Conservation (phyloP, 1,140 invertebrate species). For the Platyscapa corneri region DNA sequence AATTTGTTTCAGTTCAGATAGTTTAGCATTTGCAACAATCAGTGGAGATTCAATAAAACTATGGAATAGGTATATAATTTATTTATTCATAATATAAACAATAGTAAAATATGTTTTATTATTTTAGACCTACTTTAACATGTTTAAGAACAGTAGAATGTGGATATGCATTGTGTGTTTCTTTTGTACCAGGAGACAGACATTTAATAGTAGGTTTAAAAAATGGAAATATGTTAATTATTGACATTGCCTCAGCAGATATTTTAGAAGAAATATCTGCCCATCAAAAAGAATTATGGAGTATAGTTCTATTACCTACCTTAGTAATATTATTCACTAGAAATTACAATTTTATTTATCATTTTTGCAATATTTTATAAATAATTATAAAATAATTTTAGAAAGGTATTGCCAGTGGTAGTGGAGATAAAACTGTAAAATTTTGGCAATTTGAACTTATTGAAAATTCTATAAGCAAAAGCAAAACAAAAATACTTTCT, state of each 20-base stretch:
- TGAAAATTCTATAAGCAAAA: slow-evolving; percentile 77
- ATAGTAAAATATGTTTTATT: slow-evolving; percentile 35
- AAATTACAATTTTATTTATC: slow-evolving; percentile 23
- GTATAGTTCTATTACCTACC: slow-evolving; percentile 84
- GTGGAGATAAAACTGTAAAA: slow-evolving; percentile 92
- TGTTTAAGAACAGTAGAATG: slow-evolving; percentile 88
- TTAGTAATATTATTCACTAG: slow-evolving; percentile 73
- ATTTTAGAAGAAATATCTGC: slow-evolving; percentile 86
- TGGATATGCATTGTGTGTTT: slow-evolving; percentile 82
- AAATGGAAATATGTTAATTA: slow-evolving; percentile 88
- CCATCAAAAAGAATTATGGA: slow-evolving; percentile 87
- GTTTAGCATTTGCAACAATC: slow-evolving; percentile 87
- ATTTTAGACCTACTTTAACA: slow-evolving; percentile 80
- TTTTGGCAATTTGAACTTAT: slow-evolving; percentile 96
- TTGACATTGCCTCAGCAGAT: slow-evolving; percentile 88
- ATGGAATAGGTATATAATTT: slow-evolving; percentile 86
- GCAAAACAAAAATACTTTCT: slow-evolving; percentile 83
- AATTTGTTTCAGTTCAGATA: slow-evolving; percentile 93
- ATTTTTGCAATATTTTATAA: neutral
- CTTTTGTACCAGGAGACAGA: slow-evolving; percentile 93
- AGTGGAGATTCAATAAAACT: slow-evolving; percentile 92
- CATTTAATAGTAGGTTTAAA: slow-evolving; percentile 93
- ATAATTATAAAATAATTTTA: slow-evolving; percentile 60
- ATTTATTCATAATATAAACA: neutral
- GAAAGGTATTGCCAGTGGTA: slow-evolving; percentile 88